These are phyloP conservation scores for Trissoscelio sp. DNA, from an alignment of 2,888 invertebrate species.

Conservation along the genomic window DNA sequence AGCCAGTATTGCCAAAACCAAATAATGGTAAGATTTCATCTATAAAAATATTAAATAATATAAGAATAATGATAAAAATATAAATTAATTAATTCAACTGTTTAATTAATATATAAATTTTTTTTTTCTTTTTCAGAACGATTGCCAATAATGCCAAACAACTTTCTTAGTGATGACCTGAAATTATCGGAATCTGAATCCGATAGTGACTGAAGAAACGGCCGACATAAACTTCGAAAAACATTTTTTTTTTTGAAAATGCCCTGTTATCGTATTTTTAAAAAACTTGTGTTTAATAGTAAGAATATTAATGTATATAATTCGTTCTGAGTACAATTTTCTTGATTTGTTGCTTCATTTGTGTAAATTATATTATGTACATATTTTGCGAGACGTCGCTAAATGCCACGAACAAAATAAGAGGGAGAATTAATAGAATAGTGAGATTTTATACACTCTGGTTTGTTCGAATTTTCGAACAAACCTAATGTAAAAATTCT, in stretches of 20 bases:
- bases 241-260: neutral
- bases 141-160: conserved; percentile 84
- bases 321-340: conserved; percentile 14
- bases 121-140: conserved; percentile 76
- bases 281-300: conserved; percentile 10
- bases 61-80: too few species aligned
- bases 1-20: conserved; percentile 69
- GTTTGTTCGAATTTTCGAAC: neutral
- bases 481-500: conserved; percentile 9
- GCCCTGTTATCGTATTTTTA: conserved; percentile 7
- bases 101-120: neutral
- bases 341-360: conserved; percentile 9
- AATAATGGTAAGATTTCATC: conserved; percentile 75
- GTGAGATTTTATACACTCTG: conserved; percentile 10
- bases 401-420: conserved; percentile 26
- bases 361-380: conserved; percentile 37
- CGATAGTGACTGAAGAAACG: conserved; percentile 87
- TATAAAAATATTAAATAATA: too few species aligned
- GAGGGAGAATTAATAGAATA: neutral
- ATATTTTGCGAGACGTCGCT: conserved; percentile 8
- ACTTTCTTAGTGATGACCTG: conserved; percentile 92
- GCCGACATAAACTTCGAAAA: neutral
- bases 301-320: conserved; percentile 44
- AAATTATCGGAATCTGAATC: conserved; percentile 94
- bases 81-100: too few species aligned